Conservation (phyloP, 2,888 invertebrate genomes). For the Psococerastis gibbosa region DNA sequence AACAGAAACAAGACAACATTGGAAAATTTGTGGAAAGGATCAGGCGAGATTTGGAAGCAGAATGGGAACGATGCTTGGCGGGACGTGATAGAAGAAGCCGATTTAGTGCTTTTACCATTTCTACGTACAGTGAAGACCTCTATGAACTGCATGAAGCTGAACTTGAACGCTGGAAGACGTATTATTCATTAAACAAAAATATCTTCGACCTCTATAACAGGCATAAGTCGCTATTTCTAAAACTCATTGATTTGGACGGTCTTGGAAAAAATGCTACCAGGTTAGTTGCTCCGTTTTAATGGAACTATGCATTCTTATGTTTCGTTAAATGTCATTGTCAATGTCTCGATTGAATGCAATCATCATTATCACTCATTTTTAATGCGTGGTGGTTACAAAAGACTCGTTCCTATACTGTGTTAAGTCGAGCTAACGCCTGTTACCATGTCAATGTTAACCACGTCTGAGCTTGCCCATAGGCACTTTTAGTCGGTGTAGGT, state of each 20-base stretch:
- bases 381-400: too few species aligned
- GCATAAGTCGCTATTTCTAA: slow-evolving; percentile 47
- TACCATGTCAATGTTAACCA: too few species aligned
- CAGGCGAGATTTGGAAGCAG: slow-evolving; percentile 44
- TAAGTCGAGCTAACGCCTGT: too few species aligned
- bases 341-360: too few species aligned
- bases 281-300: too few species aligned
- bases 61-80: slow-evolving; percentile 64
- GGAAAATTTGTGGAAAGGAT: slow-evolving; percentile 39
- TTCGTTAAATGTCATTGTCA: too few species aligned
- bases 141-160: slow-evolving; percentile 62
- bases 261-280: slow-evolving; percentile 62
- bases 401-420: too few species aligned
- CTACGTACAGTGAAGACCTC: slow-evolving; percentile 60
- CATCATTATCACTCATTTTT: too few species aligned
- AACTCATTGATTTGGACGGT: slow-evolving; percentile 55
- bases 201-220: slow-evolving; percentile 46
- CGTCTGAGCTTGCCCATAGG: too few species aligned
- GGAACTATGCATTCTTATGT: too few species aligned
- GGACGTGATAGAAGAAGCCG: slow-evolving; percentile 37
- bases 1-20: slow-evolving; percentile 56
- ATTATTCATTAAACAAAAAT: slow-evolving; percentile 42
- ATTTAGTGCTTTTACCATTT: slow-evolving; percentile 43
- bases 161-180: slow-evolving; percentile 43
- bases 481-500: too few species aligned